These are phyloP conservation scores for Tiliqua scincoides DNA, from an alignment of 2,113 vertebrate genomes.

Conservation along the genomic window DNA sequence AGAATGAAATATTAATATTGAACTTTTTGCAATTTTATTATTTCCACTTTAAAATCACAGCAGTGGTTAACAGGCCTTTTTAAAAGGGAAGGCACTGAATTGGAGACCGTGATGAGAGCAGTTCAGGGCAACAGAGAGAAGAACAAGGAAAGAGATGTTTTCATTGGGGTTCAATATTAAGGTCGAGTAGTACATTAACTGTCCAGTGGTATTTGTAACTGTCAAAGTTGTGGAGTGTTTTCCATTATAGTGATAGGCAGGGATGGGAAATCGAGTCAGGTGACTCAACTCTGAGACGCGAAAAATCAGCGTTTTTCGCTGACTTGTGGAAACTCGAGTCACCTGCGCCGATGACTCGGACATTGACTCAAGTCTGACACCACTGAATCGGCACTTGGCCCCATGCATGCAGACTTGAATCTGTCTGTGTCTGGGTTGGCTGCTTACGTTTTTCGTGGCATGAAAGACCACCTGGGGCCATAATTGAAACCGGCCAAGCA, in stretches of 20 bases:
- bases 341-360: too few relatives aligned
- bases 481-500: too few relatives aligned
- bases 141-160: conserved; percentile 35
- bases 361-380: too few relatives aligned
- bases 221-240: conserved; percentile 41
- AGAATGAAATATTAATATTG: conserved; percentile 75
- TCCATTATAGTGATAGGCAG: background rate
- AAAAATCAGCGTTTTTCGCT: too few relatives aligned
- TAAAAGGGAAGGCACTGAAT: conserved; percentile 57
- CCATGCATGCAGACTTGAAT: too few relatives aligned
- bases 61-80: conserved; percentile 60
- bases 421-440: too few relatives aligned
- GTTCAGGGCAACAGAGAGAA: conserved; percentile 58
- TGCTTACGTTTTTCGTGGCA: too few relatives aligned
- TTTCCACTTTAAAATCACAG: conserved; percentile 74
- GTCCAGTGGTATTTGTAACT: conserved; percentile 40
- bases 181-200: conserved; percentile 43
- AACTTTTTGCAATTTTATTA: conserved; percentile 72
- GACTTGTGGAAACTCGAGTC: too few relatives aligned
- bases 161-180: conserved; percentile 53
- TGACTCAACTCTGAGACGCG: too few relatives aligned
- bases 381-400: too few relatives aligned
- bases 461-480: too few relatives aligned
- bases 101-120: conserved; percentile 51
- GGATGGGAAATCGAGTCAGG: too few relatives aligned